phyloP scores from a whole-genome alignment of 2,888 invertebrate genomes.

The Lithophane leautieri region DNA sequence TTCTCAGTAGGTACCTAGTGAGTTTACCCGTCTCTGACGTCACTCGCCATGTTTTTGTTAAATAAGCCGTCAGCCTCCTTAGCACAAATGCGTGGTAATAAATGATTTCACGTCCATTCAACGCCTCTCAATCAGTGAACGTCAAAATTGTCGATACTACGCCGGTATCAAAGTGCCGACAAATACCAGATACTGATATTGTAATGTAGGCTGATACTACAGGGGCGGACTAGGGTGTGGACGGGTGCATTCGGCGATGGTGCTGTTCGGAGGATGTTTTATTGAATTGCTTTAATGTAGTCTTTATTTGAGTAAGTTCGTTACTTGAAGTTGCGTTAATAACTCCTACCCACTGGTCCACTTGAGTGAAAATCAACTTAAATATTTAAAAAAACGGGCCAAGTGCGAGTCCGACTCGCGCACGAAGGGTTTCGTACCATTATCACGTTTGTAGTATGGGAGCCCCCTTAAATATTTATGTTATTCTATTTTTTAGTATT shows the following conservation, averaged over 20 bases:
- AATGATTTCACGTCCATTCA: conserved; percentile 67
- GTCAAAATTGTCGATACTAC: conserved; percentile 63
- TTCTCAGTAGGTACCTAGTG: neutral
- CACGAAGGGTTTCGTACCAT: no score
- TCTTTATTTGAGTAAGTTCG: neutral
- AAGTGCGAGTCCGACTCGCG: no score
- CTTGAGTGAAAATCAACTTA: neutral
- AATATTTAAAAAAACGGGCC: no score
- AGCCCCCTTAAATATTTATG: no score
- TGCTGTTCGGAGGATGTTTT: neutral
- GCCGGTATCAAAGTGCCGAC: conserved; percentile 67
- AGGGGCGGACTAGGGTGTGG: conserved; percentile 37
- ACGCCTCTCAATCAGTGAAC: conserved; percentile 62
- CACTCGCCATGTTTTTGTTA: conserved; percentile 50
- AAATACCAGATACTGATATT: conserved; percentile 60
- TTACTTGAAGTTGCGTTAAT: neutral
- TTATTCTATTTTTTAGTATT: no score
- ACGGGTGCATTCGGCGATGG: neutral
- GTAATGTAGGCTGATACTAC: conserved; percentile 50
- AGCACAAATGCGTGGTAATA: conserved; percentile 51
- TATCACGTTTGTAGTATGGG: no score
- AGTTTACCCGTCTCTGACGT: conserved; percentile 14
- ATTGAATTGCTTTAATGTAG: neutral
- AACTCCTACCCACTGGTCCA: neutral
- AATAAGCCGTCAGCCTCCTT: conserved; percentile 62